Base-by-base conservation (phyloP, 2,888 invertebrate species). In the Volucella inanis region DNA sequence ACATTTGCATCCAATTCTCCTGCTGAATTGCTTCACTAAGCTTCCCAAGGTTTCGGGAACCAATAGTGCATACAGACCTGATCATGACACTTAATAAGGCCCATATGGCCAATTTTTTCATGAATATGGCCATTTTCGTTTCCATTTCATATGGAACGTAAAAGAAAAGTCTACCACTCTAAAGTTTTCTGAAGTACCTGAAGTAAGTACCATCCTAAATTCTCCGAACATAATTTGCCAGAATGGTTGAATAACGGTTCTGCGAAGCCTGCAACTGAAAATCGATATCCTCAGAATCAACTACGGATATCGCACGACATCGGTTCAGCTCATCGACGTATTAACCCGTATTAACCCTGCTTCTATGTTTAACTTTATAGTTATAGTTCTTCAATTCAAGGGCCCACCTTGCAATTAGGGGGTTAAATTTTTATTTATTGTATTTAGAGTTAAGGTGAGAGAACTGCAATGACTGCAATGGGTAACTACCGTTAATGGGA, bases 1-100 rank as follows among this genome's bases (percentile, higher is more conserved):
- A 22, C 3, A 38, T 62, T n/a, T 31, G 39, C 0, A 62, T 18
- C 84, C 84, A 84, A 57, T 79, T 12, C 12, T 43, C 18, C 47
- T 75, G 62, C 14, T 59, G 55, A 10, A 70, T n/a, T 22, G 61
- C 45, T 14, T 81, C 82, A 15, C 52, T 50, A 38, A 76, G 14
- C 18, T 70, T 84, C 1, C 55, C 57, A 10, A 79, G 15, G 57
- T 9, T 88, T 88, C 0, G 90, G 89, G 68, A 92, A 92, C 91
- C 91, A 92, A 82, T 91, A 93, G 9, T 87, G 77, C 41, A 87
- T 15, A 12, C 54, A 41, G 1, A 78, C 22, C 22, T 79, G 49
- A 8, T 79, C 71, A 15, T 43, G 72, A 9, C 52, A 41, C 55
- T 87, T 83, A 10, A 18, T 54, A 1, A 59, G 15, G 6, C 84